These are phyloP conservation scores for Metopia argyrocephala DNA, from an alignment of 2,888 invertebrate species.

Conservation along the genomic window DNA sequence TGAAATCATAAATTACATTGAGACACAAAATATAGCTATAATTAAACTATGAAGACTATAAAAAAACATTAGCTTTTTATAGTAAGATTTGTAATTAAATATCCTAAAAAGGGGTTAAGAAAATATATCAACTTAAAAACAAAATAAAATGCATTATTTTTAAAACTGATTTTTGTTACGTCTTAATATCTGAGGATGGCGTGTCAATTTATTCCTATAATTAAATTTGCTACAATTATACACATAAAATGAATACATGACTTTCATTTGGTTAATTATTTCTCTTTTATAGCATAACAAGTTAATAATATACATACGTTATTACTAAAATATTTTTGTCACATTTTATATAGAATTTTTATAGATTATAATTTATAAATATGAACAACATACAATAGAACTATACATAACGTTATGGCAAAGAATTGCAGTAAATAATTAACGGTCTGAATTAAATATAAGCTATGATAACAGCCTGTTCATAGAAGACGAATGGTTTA, in stretches of 20 bases:
- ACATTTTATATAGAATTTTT: not conserved
- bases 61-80: not conserved
- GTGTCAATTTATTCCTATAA: not conserved
- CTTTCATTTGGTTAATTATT: not conserved
- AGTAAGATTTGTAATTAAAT: not conserved
- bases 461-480: slow-evolving; percentile 27
- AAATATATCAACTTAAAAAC: not conserved
- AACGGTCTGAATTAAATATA: slow-evolving; percentile 22
- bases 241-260: slow-evolving; percentile 16
- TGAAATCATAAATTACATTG: not conserved
- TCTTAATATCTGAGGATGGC: slow-evolving; percentile 24
- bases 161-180: slow-evolving; percentile 6
- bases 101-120: not conserved
- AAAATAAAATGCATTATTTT: slow-evolving; percentile 16
- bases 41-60: not conserved
- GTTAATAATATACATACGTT: not conserved
- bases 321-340: no score
- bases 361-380: not conserved
- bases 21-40: slow-evolving; percentile 11
- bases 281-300: not conserved
- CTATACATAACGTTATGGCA: not conserved
- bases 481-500: no score
- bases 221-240: slow-evolving; percentile 19
- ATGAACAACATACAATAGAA: not conserved
- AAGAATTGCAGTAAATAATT: not conserved